phyloP scores from a whole-genome alignment of 2,113 vertebrate species.

The Nymphicus hollandicus region DNA sequence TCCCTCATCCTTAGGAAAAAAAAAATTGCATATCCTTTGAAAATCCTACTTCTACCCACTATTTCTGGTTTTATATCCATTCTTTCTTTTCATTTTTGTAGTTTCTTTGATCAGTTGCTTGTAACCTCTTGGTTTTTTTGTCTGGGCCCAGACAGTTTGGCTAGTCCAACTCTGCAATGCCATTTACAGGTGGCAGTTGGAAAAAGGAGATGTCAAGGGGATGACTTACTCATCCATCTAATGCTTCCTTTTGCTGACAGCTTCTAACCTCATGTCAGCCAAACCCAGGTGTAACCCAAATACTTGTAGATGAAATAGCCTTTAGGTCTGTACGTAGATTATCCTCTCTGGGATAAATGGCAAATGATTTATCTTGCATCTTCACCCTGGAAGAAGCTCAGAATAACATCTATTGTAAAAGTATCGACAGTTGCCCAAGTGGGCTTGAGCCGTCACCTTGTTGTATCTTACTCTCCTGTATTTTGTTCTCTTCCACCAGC shows the following conservation, averaged over 20 bases:
- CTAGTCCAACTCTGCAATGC: not conserved
- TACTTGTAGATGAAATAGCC: not conserved
- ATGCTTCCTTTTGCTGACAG: not conserved
- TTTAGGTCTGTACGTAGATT: not conserved
- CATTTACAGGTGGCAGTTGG: not conserved
- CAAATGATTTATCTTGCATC: slow-evolving; percentile 1
- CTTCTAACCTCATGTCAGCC: not conserved
- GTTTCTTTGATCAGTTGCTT: not conserved
- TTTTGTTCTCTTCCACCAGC: slow-evolving; percentile 99
- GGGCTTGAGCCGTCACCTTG: slow-evolving; percentile 56
- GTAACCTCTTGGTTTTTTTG: not conserved
- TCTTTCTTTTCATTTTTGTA: not conserved
- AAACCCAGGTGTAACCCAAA: not conserved
- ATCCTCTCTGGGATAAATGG: not conserved
- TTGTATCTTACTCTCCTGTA: slow-evolving; percentile 83
- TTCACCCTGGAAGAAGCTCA: slow-evolving; percentile 38
- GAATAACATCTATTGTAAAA: slow-evolving; percentile 29
- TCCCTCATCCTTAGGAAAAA: not conserved
- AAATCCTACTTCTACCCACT: not conserved
- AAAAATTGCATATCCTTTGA: not conserved
- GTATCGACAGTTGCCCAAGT: slow-evolving; percentile 39
- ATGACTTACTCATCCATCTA: not conserved
- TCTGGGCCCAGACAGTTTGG: not conserved
- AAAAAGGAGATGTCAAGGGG: not conserved
- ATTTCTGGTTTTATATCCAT: not conserved